These are phyloP conservation scores for Australoheros scitulus DNA, from an alignment of 2,113 vertebrate species.

Conservation along the genomic window DNA sequence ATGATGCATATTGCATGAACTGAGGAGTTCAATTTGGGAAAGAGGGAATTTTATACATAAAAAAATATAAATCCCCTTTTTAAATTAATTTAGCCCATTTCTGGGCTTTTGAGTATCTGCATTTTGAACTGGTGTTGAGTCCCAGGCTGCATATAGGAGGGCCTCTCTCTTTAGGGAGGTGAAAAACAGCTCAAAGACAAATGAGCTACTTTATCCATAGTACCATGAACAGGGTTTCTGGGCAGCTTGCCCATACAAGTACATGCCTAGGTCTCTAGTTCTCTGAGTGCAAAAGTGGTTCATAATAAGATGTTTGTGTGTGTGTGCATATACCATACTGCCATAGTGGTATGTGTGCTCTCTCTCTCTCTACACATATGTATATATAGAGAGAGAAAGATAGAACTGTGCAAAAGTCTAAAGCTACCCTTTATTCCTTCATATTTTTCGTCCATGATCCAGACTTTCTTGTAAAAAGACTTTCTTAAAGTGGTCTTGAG, in stretches of 20 bases:
- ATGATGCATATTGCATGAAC: accelerated
- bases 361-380: neutral
- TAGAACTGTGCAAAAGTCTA: too few species aligned
- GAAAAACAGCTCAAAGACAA: constrained; percentile 54
- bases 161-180: constrained; percentile 34
- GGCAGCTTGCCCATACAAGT: constrained; percentile 42
- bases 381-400: too few species aligned
- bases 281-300: constrained; percentile 16
- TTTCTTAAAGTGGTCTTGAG: neutral
- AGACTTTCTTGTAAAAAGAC: too few species aligned
- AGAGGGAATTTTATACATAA: constrained; percentile 19
- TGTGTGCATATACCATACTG: neutral
- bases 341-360: neutral
- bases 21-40: neutral
- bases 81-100: constrained; percentile 16
- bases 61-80: neutral
- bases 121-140: constrained; percentile 23
- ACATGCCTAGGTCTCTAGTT: constrained; percentile 28
- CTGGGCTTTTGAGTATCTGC: constrained; percentile 13
- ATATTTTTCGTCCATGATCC: too few species aligned
- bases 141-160: constrained; percentile 26
- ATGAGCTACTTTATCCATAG: constrained; percentile 34
- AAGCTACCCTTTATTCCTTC: too few species aligned
- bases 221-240: constrained; percentile 31
- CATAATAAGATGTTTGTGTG: constrained; percentile 18